A percentile compares a stretch with the other conserved stretches of the same genome.
Conservation (phyloP, 35 echinoderm and acorn worm genomes). For the Stichopus chloronotus region DNA sequence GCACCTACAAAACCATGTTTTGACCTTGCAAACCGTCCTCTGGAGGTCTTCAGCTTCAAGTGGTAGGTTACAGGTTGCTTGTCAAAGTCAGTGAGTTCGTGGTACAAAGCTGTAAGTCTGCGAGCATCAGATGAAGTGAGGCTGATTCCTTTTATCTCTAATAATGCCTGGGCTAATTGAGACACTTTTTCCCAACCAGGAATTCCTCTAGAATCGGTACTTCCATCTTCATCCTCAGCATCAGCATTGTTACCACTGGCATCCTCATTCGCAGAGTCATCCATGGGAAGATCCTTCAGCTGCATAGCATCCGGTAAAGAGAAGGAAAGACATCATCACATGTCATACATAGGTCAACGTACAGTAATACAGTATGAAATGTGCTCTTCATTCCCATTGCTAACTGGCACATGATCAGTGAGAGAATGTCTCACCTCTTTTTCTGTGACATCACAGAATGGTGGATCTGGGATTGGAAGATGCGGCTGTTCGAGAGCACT, state of each 20-base stretch:
- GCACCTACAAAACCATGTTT: conserved; percentile 3
- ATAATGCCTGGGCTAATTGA: neutral
- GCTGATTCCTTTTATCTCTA: neutral
- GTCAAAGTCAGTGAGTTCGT: conserved; percentile 9
- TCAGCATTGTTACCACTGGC: neutral
- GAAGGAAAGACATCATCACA: neutral
- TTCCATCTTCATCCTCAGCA: neutral
- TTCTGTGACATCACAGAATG: neutral
- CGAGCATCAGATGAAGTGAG: neutral
- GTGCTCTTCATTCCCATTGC: neutral
- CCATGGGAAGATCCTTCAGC: neutral
- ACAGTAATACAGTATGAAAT: neutral
- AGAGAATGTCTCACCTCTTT: neutral
- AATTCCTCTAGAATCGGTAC: neutral
- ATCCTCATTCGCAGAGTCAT: neutral
- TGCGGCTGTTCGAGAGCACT: neutral
- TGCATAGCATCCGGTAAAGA: neutral
- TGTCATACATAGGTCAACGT: neutral
- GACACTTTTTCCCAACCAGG: conserved; percentile 27
- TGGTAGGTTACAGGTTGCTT: neutral
- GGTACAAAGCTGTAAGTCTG: neutral
- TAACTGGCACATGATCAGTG: neutral
- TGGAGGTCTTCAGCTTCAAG: neutral
- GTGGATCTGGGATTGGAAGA: neutral
- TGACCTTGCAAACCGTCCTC: neutral